Evolutionary conservation across 2,888 invertebrate genomes (phyloP).

Genomic region (Plagodis dolabraria): DNA sequence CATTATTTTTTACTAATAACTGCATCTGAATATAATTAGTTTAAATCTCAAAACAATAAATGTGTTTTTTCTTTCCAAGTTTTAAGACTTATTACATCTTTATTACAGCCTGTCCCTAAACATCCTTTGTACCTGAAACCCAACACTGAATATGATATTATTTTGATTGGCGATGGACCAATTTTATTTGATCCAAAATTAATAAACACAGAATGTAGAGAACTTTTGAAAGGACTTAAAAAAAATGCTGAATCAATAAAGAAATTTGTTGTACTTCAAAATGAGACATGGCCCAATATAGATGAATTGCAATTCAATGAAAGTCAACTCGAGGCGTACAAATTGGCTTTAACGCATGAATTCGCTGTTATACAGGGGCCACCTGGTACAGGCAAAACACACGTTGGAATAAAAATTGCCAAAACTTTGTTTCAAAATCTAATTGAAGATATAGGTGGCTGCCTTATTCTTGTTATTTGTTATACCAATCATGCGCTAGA

Average conservation of each 20-base stretch:
- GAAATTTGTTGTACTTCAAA: slow-evolving; percentile 51
- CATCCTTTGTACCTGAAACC: slow-evolving; percentile 52
- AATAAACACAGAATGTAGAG: not conserved
- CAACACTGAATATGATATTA: slow-evolving; percentile 28
- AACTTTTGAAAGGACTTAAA: not conserved
- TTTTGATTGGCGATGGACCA: not conserved
- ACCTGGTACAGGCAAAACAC: slow-evolving; percentile 95
- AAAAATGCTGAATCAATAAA: not conserved
- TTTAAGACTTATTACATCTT: no score
- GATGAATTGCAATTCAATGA: slow-evolving; percentile 83
- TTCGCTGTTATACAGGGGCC: slow-evolving; percentile 93
- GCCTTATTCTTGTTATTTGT: slow-evolving; percentile 89
- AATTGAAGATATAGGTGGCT: slow-evolving; percentile 36
- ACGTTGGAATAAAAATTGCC: slow-evolving; percentile 89
- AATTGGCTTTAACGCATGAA: slow-evolving; percentile 87
- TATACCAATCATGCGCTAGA: slow-evolving; percentile 95
- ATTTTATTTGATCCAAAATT: not conserved
- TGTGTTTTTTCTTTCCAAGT: slow-evolving; percentile 13
- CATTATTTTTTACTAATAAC: no score
- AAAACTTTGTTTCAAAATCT: slow-evolving; percentile 86
- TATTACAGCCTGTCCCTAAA: slow-evolving; percentile 50
- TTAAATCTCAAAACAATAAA: no score
- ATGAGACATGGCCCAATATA: slow-evolving; percentile 76
- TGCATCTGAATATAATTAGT: no score
- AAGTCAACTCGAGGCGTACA: slow-evolving; percentile 87